Percentiles rank a stretch among this genome's conserved stretches.
These are phyloP conservation scores for Drosophila neotestacea DNA, from an alignment of 2,888 invertebrate species.

Conservation along the genomic window DNA sequence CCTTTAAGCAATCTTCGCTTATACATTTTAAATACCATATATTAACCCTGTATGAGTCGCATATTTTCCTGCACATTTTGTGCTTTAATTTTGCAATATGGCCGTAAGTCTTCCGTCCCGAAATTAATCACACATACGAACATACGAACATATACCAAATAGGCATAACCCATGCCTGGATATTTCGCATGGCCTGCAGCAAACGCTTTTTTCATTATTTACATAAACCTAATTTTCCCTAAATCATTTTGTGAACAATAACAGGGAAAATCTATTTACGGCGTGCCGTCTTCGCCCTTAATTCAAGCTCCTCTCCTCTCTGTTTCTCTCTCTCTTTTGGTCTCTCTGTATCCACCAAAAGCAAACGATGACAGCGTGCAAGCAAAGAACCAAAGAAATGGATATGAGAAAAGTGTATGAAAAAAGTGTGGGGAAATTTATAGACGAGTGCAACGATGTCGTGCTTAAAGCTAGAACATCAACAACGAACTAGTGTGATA, in stretches of 20 bases:
- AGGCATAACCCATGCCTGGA: slow-evolving; percentile 45
- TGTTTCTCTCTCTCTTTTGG: neutral
- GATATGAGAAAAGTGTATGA: slow-evolving; percentile 19
- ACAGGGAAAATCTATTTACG: slow-evolving; percentile 79
- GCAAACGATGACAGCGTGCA: slow-evolving; percentile 33
- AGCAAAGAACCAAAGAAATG: slow-evolving; percentile 31
- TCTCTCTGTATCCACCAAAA: neutral
- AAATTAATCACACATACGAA: slow-evolving; percentile 49
- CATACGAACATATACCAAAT: slow-evolving; percentile 7
- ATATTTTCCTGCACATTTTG: slow-evolving; percentile 17
- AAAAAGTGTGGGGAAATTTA: slow-evolving; percentile 63
- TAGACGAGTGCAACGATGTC: slow-evolving; percentile 67
- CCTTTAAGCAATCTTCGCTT: neutral
- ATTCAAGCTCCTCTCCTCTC: slow-evolving; percentile 34
- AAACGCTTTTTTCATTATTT: slow-evolving; percentile 80
- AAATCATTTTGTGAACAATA: slow-evolving; percentile 84
- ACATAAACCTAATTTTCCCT: slow-evolving; percentile 85
- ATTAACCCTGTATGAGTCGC: slow-evolving; percentile 5
- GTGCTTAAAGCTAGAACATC: slow-evolving; percentile 42
- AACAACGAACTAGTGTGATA: slow-evolving; percentile 1
- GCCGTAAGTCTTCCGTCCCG: slow-evolving; percentile 32
- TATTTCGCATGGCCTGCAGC: slow-evolving; percentile 60
- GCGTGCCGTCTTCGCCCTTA: slow-evolving; percentile 60
- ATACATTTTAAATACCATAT: slow-evolving; percentile 6
- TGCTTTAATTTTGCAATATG: slow-evolving; percentile 51